A percentile compares a stretch with the other conserved stretches of the same genome.
Evolutionary conservation across 2,797 vertebrate species (phyloP).

Genomic region (Helostoma temminkii): DNA sequence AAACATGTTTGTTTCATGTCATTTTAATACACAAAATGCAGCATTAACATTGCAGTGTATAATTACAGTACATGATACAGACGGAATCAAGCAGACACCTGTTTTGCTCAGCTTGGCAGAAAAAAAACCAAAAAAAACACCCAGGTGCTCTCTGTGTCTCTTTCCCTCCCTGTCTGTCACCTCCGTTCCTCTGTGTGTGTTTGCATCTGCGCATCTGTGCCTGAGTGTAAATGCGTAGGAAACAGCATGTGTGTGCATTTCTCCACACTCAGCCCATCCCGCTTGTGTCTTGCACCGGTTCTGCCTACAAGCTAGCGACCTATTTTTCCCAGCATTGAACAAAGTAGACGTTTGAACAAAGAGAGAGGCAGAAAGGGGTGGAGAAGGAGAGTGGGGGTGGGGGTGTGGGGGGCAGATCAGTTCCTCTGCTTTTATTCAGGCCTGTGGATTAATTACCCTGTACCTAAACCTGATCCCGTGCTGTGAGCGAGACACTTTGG

Average conservation of each 20-base stretch:
- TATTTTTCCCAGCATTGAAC: constrained; percentile 75
- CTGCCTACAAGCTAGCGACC: constrained; percentile 79
- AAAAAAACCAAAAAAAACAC: constrained; percentile 36
- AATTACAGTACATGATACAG: constrained; percentile 43
- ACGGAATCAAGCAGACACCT: constrained; percentile 56
- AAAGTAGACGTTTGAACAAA: constrained; percentile 68
- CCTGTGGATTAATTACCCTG: constrained; percentile 85
- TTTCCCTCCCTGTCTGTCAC: constrained; percentile 23
- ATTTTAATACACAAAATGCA: not conserved
- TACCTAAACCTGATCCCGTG: constrained; percentile 80
- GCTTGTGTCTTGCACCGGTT: constrained; percentile 57
- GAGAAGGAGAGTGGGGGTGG: not conserved
- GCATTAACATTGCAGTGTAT: constrained; percentile 14
- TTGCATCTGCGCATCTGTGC: not conserved
- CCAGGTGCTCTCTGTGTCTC: constrained; percentile 58
- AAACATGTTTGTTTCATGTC: too few relatives aligned
- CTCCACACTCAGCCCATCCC: constrained; percentile 56
- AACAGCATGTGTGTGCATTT: constrained; percentile 36
- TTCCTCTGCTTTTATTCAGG: constrained; percentile 77
- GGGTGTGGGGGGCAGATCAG: constrained; percentile 51
- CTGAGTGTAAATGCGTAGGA: constrained; percentile 34
- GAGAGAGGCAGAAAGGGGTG: constrained; percentile 23
- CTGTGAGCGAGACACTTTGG: constrained; percentile 82
- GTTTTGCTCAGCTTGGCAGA: constrained; percentile 53
- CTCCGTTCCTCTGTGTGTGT: constrained; percentile 16